Base-by-base conservation (phyloP, 2,113 vertebrate genomes). In the Cochlearius cochlearius region DNA sequence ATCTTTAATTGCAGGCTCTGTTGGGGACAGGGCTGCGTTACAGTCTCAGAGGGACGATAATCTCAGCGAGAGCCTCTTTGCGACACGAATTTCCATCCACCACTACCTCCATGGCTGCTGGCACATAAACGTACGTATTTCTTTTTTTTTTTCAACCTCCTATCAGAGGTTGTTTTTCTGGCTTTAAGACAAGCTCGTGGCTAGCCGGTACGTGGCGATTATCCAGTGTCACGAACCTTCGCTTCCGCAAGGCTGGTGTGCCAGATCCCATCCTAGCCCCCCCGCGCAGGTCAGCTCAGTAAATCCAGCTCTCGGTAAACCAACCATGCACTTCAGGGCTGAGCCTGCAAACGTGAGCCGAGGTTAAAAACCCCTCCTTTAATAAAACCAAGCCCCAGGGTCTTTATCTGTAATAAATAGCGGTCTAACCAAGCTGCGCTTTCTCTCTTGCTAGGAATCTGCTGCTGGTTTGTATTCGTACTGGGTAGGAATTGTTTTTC, bases 171-270 rank as follows among this genome's bases (percentile, higher is more conserved):
- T 12, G 23, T 18, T 36, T 23, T 66, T 9, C 20, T 5, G n/a
- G 38, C 23, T 49, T 49, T 45, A 32, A 39, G 71, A 43, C 39
- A 71, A 50, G 12, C n/a, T 26, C 50, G 25, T 4, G 27, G 39
- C 17, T 15, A n/a, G 34, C 16, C 5, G 5, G 4, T 8, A 11
- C 4, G 1, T 38, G 30, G 53, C 29, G 10, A 10, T 32, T 17
- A 15, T 0, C 25, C 5, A 1, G 1, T 7, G 38, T 3, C 34
- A 7, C 2, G 15, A 60, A 9, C 15, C 36, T 43, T 29, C 0
- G 0, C 21, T 52, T 38, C 43, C 6, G 0, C 10, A 10, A 15
- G 16, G 55, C 1, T 9, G 11, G 7, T 6, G 20, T 32, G 63
- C 47, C 55, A 12, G 1, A 60, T 29, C 36, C 88, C 26, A 5